Base-by-base conservation (phyloP, 1,140 invertebrate genomes). In the Trypoxylus dichotomus region DNA sequence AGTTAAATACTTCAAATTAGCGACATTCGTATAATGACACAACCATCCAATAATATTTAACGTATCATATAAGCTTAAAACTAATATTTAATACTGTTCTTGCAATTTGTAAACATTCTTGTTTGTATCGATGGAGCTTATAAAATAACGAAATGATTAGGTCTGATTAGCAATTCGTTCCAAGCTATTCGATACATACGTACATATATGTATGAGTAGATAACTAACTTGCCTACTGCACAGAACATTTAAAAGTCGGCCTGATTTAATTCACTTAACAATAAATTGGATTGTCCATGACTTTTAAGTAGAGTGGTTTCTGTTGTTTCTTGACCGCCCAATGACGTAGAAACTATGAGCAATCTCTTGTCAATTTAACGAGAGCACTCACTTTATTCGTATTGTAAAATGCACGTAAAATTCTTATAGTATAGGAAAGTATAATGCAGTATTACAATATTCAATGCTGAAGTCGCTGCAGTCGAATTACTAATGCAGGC, bases 241-340 rank as follows among this genome's bases (percentile, higher is more conserved):
- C 5, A 24, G 10, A 25, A 29, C 11, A 68, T 68, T 27, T 68
- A 68, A 68, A 68, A 68, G 24, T 68, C 24, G 60, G 11, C 24
- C 60, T 27, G 60, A 68, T 68, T 68, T 68, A 68, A 29, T 24
- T 15, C 21, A 11, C 60, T 68, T 68, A 27, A 68, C 60, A 29
- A 68, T 68, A 68, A 68, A 68, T 68, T 68, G 60, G 60, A 68
- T 27, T 68, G 60, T 68, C 60, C 60, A 10, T 68, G 60, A 68
- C 60, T 68, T 68, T 68, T 68, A 68, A 68, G 19, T 68, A 29
- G 60, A 68, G 60, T 29, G 60, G 60, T 68, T 68, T 68, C 60
- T 68, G 60, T 68, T 68, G 27, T 68, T 68, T 27, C 60, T 29
- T 68, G 19, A 27, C 60, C 60, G 27, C 21, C 27, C 60, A 68